Percentiles rank a stretch among this genome's conserved stretches.
phyloP scores from a whole-genome alignment of 2,113 vertebrate genomes.

The Ictalurus punctatus region DNA sequence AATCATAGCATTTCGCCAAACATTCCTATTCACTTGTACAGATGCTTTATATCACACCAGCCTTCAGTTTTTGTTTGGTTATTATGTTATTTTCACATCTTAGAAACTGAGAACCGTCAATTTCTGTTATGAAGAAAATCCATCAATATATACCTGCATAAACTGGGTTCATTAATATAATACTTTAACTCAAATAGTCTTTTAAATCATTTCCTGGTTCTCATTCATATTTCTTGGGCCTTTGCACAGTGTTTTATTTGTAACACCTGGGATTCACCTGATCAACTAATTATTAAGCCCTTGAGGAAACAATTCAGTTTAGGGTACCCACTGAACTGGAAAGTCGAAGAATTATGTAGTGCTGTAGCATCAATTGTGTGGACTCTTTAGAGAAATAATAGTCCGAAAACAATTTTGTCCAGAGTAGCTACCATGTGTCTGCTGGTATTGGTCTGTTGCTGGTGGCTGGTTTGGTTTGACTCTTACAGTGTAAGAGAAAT shows the following conservation, averaged over 20 bases:
- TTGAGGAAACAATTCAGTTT: slow-evolving; percentile 16
- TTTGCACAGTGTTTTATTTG: slow-evolving; percentile 1
- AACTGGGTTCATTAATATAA: neutral
- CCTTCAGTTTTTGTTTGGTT: neutral
- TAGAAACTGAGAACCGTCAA: neutral
- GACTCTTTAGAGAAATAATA: neutral
- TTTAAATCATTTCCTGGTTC: neutral
- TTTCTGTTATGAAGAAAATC: neutral
- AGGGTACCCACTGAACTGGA: neutral
- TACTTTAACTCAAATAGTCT: neutral
- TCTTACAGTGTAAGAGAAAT: slow-evolving; percentile 28
- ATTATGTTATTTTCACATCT: neutral
- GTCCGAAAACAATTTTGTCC: slow-evolving; percentile 1
- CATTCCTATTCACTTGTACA: neutral
- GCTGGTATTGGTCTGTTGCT: slow-evolving; percentile 35
- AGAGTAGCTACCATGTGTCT: slow-evolving; percentile 17
- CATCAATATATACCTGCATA: neutral
- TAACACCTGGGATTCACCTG: slow-evolving; percentile 4
- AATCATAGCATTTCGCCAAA: neutral
- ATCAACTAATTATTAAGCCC: slow-evolving; percentile 17
- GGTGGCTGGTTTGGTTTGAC: slow-evolving; percentile 35
- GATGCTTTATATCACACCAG: neutral
- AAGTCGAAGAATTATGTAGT: neutral
- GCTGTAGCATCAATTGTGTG: neutral
- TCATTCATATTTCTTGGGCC: neutral